Evolutionary conservation across 2,113 vertebrate genomes (phyloP), one percentile per base, ranked within the genome.

Genomic region (Cyrtonyx montezumae): DNA sequence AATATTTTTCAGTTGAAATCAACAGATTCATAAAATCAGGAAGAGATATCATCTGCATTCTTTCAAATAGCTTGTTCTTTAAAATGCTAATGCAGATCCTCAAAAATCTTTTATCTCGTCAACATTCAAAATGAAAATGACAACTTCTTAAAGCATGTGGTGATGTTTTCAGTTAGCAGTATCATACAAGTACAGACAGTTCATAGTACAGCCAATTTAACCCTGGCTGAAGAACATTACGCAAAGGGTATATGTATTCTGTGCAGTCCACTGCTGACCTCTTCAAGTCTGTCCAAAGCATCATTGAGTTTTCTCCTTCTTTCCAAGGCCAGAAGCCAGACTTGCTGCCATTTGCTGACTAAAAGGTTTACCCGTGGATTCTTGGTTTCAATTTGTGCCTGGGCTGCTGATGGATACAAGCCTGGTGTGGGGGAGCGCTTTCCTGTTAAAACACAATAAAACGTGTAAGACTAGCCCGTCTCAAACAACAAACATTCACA

Each of bases 301-400:
- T 99, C 99, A 1, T 99, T 99, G 69, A 99, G 98, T 93, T 99
- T 99, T 95, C 99, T 98, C 89, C 99, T 97, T 45, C 99, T 97
- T 94, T 99, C 99, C 97, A 99, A 84, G 3, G 99, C 99, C n/a
- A 99, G 98, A 71, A 99, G 98, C 99, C 99, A 99, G 81, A 99
- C 99, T 73, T 99, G 99, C 94, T 99, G 99, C 99, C 99, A 99
- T 95, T 99, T 99, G 97, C 99, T 99, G 90, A 99, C 98, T 94
- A 99, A 94, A 90, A 99, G 98, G 96, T 99, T 99, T 17, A 99
- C 98, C 46, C 98, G 98, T 37, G 99, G 99, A 91, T 99, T 99
- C 97, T 99, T 99, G 62, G 98, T 99, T 97, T 99, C 99, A 1
- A 99, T 98, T 80, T 98, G 98, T 6, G 98, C 73, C 91, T 99